phyloP scores from a whole-genome alignment of 2,113 vertebrate genomes.

The Rhabdornis inornatus region DNA sequence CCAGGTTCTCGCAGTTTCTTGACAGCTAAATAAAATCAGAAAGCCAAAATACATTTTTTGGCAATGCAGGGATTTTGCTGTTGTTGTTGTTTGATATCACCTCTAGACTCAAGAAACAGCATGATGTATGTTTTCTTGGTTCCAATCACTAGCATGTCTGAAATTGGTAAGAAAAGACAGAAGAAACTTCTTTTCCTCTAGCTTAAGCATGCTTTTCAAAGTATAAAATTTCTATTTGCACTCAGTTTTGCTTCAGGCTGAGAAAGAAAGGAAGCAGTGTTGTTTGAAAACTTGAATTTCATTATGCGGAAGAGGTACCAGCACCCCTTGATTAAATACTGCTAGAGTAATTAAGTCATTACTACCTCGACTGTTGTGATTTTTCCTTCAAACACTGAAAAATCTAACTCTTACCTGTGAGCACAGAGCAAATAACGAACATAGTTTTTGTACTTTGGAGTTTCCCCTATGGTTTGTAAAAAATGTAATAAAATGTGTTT shows the following conservation, averaged over 20 bases:
- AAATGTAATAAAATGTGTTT: not conserved
- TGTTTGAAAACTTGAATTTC: not conserved
- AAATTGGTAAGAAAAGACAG: not conserved
- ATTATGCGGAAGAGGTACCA: not conserved
- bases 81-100: not conserved
- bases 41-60: slow-evolving; percentile 32
- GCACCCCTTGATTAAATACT: not conserved
- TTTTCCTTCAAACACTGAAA: not conserved
- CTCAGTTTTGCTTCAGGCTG: not conserved
- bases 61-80: not conserved
- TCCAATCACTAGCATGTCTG: not conserved
- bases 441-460: rapidly evolving
- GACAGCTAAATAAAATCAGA: slow-evolving; percentile 41
- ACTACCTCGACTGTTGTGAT: not conserved
- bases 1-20: not conserved
- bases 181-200: not conserved
- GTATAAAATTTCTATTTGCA: not conserved
- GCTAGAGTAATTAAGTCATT: not conserved
- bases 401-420: not conserved
- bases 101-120: not conserved
- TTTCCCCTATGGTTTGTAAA: not conserved
- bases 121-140: not conserved
- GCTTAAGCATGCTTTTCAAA: not conserved
- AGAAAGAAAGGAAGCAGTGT: not conserved
- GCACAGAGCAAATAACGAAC: not conserved